Base-by-base conservation (phyloP, 92 coral and sea anemone species). In the Actinostola sp. region DNA sequence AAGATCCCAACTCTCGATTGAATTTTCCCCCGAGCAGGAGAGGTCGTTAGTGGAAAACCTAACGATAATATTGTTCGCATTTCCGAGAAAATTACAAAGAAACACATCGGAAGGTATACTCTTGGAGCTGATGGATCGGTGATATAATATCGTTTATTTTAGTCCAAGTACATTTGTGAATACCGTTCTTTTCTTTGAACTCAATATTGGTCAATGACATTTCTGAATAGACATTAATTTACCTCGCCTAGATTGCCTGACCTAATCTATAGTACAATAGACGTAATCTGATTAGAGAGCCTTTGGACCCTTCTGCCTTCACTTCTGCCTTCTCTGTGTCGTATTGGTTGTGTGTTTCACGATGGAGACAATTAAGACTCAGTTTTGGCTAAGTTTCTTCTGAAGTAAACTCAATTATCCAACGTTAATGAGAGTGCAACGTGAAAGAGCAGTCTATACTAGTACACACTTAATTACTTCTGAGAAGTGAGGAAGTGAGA, bases 291-390 rank as follows among this genome's bases (percentile, higher is more conserved):
- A 61, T 61, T 19, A 61, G 25, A 17, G 66, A 14, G 0, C 12
- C 13, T 34, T 39, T 61, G 66, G 66, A 26, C 43, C 43, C 21
- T 12, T 26, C 33, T 5, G 33, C 21, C 21, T n/a, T 61, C 66
- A 19, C 13, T 61, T 61, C 46, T 31, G 66, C 21, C 66, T 61
- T 60, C 42, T 60, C 20, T 44, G 0, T 33, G 4, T 3, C 10
- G 44, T 61, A 61, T 61, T 61, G 49, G 66, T 19, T 10, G 66
- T 31, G 66, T n/a, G n/a, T n/a, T n/a, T n/a, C n/a, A n/a, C n/a
- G 66, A 61, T 61, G 33, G 31, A 33, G 19, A 61, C 66, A 61
- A 61, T 61, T 58, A 58, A 16, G 5, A 1, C 42, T 5, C 38
- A 61, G 48, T 61, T 61, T 61, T 31, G 66, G 34, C 66, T 34